Percentiles rank a stretch among this genome's conserved stretches.
Conservation (phyloP, 2,797 vertebrate species). For the Gymnoscopelus braueri region DNA sequence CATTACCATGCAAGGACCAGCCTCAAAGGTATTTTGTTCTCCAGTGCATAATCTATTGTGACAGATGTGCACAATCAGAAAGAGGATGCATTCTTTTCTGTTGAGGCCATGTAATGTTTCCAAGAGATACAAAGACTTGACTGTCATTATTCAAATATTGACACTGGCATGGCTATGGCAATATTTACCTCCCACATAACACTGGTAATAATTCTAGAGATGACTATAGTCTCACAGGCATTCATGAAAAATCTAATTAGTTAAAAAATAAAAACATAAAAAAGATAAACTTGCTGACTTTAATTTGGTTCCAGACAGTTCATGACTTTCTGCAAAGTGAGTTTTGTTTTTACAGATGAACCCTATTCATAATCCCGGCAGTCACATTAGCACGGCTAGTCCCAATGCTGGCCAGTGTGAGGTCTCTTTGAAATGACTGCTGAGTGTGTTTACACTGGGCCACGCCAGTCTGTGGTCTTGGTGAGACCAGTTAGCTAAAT, state of each 20-base stretch:
- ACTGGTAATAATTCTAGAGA: neutral
- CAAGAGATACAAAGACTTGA: constrained; percentile 30
- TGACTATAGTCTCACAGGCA: neutral
- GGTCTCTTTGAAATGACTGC: constrained; percentile 67
- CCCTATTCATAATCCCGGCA: neutral
- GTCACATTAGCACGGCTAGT: constrained; percentile 35
- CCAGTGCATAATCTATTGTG: constrained; percentile 72
- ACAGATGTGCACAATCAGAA: constrained; percentile 73
- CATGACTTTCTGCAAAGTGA: constrained; percentile 15
- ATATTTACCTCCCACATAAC: constrained; percentile 6
- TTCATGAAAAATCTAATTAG: neutral
- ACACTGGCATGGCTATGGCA: constrained; percentile 16
- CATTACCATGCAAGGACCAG: constrained; percentile 63
- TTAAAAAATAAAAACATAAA: neutral
- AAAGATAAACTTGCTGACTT: constrained; percentile 15
- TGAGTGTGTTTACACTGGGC: constrained; percentile 62
- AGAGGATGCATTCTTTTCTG: constrained; percentile 67
- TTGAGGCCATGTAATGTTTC: constrained; percentile 51
- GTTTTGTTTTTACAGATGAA: neutral
- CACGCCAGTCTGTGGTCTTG: constrained; percentile 37
- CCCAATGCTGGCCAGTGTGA: constrained; percentile 51
- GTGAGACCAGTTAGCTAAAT: constrained; percentile 60
- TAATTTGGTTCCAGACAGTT: constrained; percentile 37
- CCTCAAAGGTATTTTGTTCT: constrained; percentile 64
- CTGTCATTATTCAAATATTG: constrained; percentile 36